Evolutionary conservation across 2,113 vertebrate genomes (phyloP), one percentile per base, ranked within the genome.

Genomic region (Connochaetes taurinus): DNA sequence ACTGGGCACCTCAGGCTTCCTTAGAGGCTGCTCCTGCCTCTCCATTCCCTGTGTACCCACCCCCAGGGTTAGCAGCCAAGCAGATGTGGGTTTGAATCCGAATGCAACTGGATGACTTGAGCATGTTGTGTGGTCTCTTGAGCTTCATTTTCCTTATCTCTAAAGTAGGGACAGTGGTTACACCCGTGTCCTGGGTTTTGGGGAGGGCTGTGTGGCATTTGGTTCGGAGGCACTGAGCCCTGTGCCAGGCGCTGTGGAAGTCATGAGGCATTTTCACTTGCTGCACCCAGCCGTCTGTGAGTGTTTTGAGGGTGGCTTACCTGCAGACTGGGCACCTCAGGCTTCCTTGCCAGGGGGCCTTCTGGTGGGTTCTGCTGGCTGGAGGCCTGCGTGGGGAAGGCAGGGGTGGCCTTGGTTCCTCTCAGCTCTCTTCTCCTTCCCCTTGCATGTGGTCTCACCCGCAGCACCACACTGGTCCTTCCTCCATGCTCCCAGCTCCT

Each of bases 181-280:
- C 1, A 40, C 7, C 7, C 16, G 13, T 6, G 9, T 23, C 81
- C 29, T 1, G 64, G 31, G 85, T 17, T 11, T 4, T 3, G 25
- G 40, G 62, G 67, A 76, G 19, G 83, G 11, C 12, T 3, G 2
- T 15, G n/a, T 25, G n/a, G 31, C 27, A 1, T 25, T 3, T 2
- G 23, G 40, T 19, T 0, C 0, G 7, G 87, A 47, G 60, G 12
- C 33, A 16, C 31, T 9, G 7, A 27, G 58, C 11, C 0, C 33
- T 0, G 1, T 3, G 21, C 47, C 50, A 4, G 91, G 29, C 2
- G 0, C 31, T 4, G 0, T 5, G 2, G 5, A 33, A 4, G 11
- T 52, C 47, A 27, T 0, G 5, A 21, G 23, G 23, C 23, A 4
- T 6, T n/a, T 36, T 40, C 17, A 5, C 53, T 29, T 47, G 4